Base-by-base conservation (phyloP, 2,113 vertebrate species). In the Odontophorus gujanensis region DNA sequence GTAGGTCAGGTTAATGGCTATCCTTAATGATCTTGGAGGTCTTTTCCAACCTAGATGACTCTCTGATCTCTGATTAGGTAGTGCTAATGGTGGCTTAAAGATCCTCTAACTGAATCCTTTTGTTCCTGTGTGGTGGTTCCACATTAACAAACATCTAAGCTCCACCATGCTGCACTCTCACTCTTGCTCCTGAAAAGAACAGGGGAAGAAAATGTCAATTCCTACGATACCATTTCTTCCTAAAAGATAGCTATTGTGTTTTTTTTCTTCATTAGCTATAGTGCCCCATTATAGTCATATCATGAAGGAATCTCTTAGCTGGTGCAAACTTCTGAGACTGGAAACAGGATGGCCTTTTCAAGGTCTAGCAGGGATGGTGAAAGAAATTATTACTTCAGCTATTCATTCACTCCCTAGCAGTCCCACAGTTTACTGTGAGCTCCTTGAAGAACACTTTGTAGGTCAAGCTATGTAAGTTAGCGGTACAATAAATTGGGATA, bases 391-490 rank as follows among this genome's bases (percentile, higher is more conserved):
- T 68, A 77, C 9, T 24, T 69, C 42, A 66, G 48, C 13, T 83
- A 28, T 48, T 73, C 8, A 48, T 62, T 40, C 62, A 28, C 36
- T 77, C 13, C 40, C 69, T 45, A 38, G 36, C 7, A 77, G 47
- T 74, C 3, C 0, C 1, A 55, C 67, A 0, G 0, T 45, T 90
- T 84, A 78, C 47, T 28, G 30, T 6, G 25, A 65, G 15, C 6
- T 73, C 13, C 9, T 81, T 18, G 47, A 75, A 72, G 8, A 68
- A 24, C 75, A 67, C 3, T 26, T 77, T 5, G 19, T 21, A 13
- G 43, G 57, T 36, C 57, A 75, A 79, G n/a, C 7, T 55, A n/a
- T 5, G 75, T 61, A 67, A 86, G 42, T 61, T 4, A 68, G 43
- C 59, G 63, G 42, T 12, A 81, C 75, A 89, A 72, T 47, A 51